These are phyloP conservation scores for Pteronura brasiliensis DNA, from an alignment of 2,113 vertebrate species.

Conservation along the genomic window DNA sequence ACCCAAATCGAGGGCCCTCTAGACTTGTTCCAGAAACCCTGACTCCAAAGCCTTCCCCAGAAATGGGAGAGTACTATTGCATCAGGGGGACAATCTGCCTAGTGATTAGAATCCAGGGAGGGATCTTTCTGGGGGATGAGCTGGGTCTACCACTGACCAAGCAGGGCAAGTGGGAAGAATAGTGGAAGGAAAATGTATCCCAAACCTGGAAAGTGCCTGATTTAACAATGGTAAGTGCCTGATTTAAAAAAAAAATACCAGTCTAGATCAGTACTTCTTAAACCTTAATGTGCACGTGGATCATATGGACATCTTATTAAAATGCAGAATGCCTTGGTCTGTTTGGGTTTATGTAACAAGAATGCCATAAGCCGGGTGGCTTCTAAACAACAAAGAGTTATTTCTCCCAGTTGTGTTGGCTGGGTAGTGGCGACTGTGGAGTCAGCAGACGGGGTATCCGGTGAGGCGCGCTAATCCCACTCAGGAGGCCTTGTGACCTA, in stretches of 20 bases:
- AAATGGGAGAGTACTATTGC: background rate
- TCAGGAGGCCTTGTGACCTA: background rate
- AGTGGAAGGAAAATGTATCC: background rate
- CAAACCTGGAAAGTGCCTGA: background rate
- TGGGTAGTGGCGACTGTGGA: background rate
- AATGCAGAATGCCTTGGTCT: background rate
- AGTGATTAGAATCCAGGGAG: background rate
- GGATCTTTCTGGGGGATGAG: background rate
- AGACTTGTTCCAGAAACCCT: background rate
- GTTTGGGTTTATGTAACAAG: background rate
- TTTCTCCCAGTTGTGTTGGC: background rate
- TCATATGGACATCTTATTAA: background rate
- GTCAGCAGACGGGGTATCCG: background rate
- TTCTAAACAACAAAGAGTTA: background rate
- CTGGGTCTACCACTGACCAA: background rate
- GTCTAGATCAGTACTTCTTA: background rate
- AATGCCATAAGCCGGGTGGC: background rate
- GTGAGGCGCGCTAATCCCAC: too few relatives aligned
- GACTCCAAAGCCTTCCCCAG: background rate
- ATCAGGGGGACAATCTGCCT: background rate
- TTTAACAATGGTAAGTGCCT: background rate
- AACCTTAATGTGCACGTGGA: background rate
- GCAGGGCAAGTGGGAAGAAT: background rate
- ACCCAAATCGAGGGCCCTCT: background rate
- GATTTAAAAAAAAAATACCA: background rate